Base-by-base conservation (phyloP, 2,113 vertebrate species). In the Axis porcinus region DNA sequence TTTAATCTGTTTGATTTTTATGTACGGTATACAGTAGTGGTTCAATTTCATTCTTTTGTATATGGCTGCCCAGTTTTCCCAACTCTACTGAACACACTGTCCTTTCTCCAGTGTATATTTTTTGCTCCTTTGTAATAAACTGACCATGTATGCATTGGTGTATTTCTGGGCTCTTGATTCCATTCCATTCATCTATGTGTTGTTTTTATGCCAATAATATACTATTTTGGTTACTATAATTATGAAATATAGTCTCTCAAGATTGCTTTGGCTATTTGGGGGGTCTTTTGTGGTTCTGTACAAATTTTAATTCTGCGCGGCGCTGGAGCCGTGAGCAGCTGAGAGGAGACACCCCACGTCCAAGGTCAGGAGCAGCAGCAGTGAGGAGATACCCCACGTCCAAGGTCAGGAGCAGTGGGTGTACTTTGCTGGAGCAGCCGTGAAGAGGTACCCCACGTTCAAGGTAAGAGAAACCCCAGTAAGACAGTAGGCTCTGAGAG, bases 251-350 rank as follows among this genome's bases (percentile, higher is more conserved):
- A 64, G 25, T 40, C 28, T 47, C 3, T 79, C 40, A 58, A 9
- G 19, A 58, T 60, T 47, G 3, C 23, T 54, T 54, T 54, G 36
- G 36, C 19, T 78, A 25, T 3, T 58, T 78, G 36, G 52, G 21
- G 28, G 28, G 13, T 45, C 30, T 78, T 86, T 58, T 90, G 64
- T 40, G 67, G 40, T 45, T 57, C 19, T 19, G 13, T 15, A 89
- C 16, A 55, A 57, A 89, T 76, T 40, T 89, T 89, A 89, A 67
- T 36, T 40, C 19, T 74, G 21, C 21, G 0, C 0, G 21, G n/a
- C 1, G 0, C 36, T 25, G n/a, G 17, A 70, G 64, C 17, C n/a
- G 8, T 0, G 33, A 36, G 33, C 15, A 0, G 64, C 64, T 0
- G 1, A 67, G 64, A 67, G 33, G 64, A n/a, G 17, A 8, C 9